Evolutionary conservation across 2,113 vertebrate species (phyloP), one percentile per base, ranked within the genome.

Genomic region (Lamprotornis superbus): DNA sequence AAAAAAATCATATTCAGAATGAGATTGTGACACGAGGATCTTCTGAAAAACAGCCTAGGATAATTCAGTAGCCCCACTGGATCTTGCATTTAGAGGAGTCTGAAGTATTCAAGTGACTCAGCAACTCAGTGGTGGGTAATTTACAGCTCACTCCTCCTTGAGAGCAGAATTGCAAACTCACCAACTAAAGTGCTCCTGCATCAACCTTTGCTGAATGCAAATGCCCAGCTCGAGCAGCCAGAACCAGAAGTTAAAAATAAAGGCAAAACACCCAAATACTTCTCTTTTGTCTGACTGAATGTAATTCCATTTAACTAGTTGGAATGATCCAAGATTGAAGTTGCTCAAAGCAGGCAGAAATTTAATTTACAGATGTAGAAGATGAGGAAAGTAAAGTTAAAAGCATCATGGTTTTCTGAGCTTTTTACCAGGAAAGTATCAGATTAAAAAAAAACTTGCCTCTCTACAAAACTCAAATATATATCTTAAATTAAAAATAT

Each of bases 81-180:
- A 93, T 95, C 81, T 90, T 46, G 52, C 70, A 95, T 91, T 96
- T 93, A 92, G 87, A 95, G 59, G 78, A 94, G 63, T 8, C 65
- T 94, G 74, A 96, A 95, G 90, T 56, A 94, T 95, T 84, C 63
- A 21, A 95, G 92, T 96, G 88, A 96, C 83, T 93, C 94, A 97
- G 96, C 94, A 96, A 49, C 55, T 88, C 95, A 65, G 79, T 57
- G 69, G 95, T 92, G 94, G 94, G 49, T 95, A 97, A 97, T 97
- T 96, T 95, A 95, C 89, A 95, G 46, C 82, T 93, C 18, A 4
- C 61, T 93, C 70, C 86, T 96, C 73, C 4, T 78, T 7, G 55
- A 5, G 8, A 93, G 61, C 20, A 3, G 7, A 91, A 89, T 16
- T 60, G 55, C 30, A 14, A 39, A 56, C 76, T 95, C 87, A 74